Base-by-base conservation (phyloP, 2,888 invertebrate species). In the Priocnemis perturbator region DNA sequence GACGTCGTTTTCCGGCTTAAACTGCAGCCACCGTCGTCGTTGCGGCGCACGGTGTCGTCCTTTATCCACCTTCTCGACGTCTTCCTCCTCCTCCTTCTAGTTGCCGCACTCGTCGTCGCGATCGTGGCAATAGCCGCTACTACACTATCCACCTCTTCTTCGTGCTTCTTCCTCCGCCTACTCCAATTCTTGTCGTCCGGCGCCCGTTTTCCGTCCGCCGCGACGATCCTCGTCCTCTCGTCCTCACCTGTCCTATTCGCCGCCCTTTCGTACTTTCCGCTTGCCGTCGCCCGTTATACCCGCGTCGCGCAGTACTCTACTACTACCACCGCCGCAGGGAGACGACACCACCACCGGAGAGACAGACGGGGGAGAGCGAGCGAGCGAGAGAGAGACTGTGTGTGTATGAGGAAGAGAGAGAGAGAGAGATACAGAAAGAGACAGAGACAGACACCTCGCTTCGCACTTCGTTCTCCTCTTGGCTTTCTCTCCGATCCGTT, bases 1-100 rank as follows among this genome's bases (percentile, higher is more conserved):
- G 66, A 67, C 66, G 68, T 66, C 65, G 76, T 68, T 72, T 70
- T 68, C 72, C 11, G 69, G 69, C 64, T 57, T 71, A 63, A 75
- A 69, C 53, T 69, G 69, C 72, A 67, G 70, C 75, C 70, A 71
- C 68, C 37, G 65, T 69, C 61, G 37, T 68, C 52, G 47, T 58
- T 59, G 56, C 72, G 74, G 68, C 37, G 11, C 69, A 69, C 73
- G 65, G 45, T n/a, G n/a, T 73, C 67, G 67, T 68, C 68, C 73
- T 69, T 69, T 61, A 69, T 69, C 67, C n/a, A 62, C 59, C 59
- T 48, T 48, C 47, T n/a, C 44, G 15, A 19, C 63, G 61, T 66
- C 48, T 47, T 48, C 56, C n/a, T 53, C 52, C 30, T 20, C 52
- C 60, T 47, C 60, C 26, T 15, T 60, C 47, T 52, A 19, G 30